Evolutionary conservation across 1,140 invertebrate genomes (phyloP).

Genomic region (Plectrocnemia conspersa): DNA sequence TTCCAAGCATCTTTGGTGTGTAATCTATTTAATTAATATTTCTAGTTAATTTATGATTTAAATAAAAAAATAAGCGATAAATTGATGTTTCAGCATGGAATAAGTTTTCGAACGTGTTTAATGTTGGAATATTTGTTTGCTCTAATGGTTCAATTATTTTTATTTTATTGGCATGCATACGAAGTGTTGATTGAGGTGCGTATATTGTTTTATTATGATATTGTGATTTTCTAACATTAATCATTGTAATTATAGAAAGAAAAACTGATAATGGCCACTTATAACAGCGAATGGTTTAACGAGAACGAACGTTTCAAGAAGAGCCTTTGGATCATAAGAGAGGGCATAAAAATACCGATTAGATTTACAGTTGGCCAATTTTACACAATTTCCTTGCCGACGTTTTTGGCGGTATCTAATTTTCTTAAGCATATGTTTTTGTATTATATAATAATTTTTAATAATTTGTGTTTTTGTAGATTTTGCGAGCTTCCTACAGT

Average conservation of each 20-base stretch:
- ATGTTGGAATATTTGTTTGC: conserved; percentile 40
- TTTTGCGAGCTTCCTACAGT: conserved; percentile 34
- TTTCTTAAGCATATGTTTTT: neutral
- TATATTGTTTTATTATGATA: too few relatives aligned
- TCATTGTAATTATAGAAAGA: conserved; percentile 37
- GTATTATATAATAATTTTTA: conserved; percentile 1
- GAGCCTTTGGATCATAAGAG: conserved; percentile 36
- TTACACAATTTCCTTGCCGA: conserved; percentile 41
- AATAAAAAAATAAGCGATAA: too few relatives aligned
- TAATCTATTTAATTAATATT: conserved; percentile 4
- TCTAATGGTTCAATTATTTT: conserved; percentile 38
- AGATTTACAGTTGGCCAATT: conserved; percentile 42
- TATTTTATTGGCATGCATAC: conserved; percentile 42
- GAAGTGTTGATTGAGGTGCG: conserved; percentile 40
- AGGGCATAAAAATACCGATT: conserved; percentile 39
- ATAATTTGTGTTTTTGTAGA: conserved; percentile 28
- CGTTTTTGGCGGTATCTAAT: conserved; percentile 41
- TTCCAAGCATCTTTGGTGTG: conserved; percentile 40
- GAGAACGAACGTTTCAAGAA: conserved; percentile 32
- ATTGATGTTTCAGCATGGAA: conserved; percentile 37
- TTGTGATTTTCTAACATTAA: neutral
- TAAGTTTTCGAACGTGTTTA: conserved; percentile 37
- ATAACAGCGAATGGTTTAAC: conserved; percentile 38
- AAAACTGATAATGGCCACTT: conserved; percentile 37
- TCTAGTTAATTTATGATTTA: neutral